Base-by-base conservation (phyloP, 2,888 invertebrate genomes). In the Parnassius glacialis region DNA sequence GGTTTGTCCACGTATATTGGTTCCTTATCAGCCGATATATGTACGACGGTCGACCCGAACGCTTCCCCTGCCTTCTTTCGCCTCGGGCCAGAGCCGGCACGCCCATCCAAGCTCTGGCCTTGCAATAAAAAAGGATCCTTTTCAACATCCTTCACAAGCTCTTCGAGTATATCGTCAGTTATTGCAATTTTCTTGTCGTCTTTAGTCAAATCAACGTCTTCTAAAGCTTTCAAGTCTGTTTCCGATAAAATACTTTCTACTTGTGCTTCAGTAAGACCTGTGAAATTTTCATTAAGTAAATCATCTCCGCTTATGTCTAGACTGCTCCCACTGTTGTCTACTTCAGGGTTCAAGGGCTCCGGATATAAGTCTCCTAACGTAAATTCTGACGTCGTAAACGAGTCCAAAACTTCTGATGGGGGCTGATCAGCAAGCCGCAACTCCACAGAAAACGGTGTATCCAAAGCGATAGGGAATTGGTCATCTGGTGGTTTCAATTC, bases 331-430 rank as follows among this genome's bases (percentile, higher is more conserved):
- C 74, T 79, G 63, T 69, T 72, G 11, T 83, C 84, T 0, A 66
- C 62, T 2, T 81, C 81, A 3, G 71, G 68, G 16, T 72, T 45
- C 68, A 11, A 65, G 65, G 11, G 74, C 58, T 85, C 85, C 0
- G 80, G 78, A 65, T 78, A 84, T 20, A 92, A 74, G 34, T 86
- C 84, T 2, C 83, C 85, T 13, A 93, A 84, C 1, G 92, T 92
- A 79, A 93, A 93, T 70, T 93, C 91, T 0, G 87, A 72, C 10
- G 93, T 93, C 43, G 91, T 83, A 81, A 93, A 94, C 0, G 88
- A 76, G 63, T 88, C 83, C 0, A 92, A 76, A 0, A 67, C 69
- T 41, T 83, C 80, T 9, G 87, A 81, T 10, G 85, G 84, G n/a
- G 85, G 78, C 44, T 76, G 72, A 47, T 84, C 83, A 57, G 84